Percentiles rank a stretch among this genome's conserved stretches.
Conservation (phyloP, 37 sponge, comb jelly and placozoan species). For the Cladorhizidae sp. region DNA sequence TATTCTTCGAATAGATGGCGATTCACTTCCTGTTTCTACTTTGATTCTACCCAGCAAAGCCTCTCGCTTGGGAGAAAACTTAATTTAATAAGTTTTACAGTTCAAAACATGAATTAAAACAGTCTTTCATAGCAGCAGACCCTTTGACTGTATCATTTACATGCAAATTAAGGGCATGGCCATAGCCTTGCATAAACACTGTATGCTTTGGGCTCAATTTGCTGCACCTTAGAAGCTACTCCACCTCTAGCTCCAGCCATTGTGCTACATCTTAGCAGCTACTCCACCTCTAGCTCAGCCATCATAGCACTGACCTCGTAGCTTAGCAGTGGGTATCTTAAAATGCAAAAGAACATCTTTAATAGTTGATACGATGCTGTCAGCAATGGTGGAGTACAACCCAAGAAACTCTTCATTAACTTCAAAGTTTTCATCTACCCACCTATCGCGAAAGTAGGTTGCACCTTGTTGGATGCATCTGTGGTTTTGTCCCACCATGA, state of each 20-base stretch:
- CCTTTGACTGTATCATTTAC: slow-evolving; percentile 71
- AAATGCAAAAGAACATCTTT: slow-evolving; percentile 61
- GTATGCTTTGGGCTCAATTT: slow-evolving; percentile 67
- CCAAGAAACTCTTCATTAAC: slow-evolving; percentile 55
- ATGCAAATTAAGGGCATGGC: slow-evolving; percentile 75
- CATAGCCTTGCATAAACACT: slow-evolving; percentile 81
- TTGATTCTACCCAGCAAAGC: slow-evolving; percentile 54
- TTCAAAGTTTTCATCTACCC: slow-evolving; percentile 45
- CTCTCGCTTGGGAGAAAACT: slow-evolving; percentile 73
- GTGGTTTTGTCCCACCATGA: slow-evolving; percentile 68
- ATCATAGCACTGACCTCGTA: slow-evolving; percentile 81
- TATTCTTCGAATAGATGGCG: slow-evolving; percentile 51
- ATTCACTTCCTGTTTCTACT: slow-evolving; percentile 63
- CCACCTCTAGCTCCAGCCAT: slow-evolving; percentile 75
- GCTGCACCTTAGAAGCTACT: slow-evolving; percentile 56
- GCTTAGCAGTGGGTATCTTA: slow-evolving; percentile 46
- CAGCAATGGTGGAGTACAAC: slow-evolving; percentile 56
- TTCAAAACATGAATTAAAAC: slow-evolving; percentile 66
- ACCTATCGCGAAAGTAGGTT: slow-evolving; percentile 51
- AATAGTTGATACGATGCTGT: slow-evolving; percentile 55
- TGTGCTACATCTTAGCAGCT: slow-evolving; percentile 60
- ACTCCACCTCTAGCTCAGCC: slow-evolving; percentile 72
- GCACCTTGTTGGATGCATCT: slow-evolving; percentile 54
- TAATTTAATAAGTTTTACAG: slow-evolving; percentile 64
- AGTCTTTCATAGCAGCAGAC: slow-evolving; percentile 52